phyloP scores from a whole-genome alignment of 2,113 vertebrate species.

The Phoxinus phoxinus region DNA sequence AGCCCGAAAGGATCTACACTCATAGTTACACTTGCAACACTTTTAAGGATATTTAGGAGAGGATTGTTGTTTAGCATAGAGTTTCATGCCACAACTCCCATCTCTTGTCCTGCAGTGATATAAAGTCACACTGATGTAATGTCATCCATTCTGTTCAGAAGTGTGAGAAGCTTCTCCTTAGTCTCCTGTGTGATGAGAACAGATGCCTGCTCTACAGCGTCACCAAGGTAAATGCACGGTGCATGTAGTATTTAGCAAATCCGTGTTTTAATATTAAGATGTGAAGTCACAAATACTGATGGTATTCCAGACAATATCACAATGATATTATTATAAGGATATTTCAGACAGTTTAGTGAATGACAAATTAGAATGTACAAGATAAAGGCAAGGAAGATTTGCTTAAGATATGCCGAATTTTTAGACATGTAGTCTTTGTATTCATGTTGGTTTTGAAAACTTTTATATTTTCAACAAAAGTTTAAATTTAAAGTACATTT shows the following conservation, averaged over 20 bases:
- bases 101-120: background rate
- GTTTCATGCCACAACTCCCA: background rate
- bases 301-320: background rate
- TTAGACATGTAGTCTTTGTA: background rate
- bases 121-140: background rate
- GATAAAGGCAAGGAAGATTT: background rate
- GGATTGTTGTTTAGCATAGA: background rate
- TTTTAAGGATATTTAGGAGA: background rate
- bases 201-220: constrained; percentile 43
- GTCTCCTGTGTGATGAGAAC: constrained; percentile 58
- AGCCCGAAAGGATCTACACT: background rate
- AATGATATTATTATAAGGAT: background rate
- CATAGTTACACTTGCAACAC: background rate
- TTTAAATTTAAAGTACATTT: background rate
- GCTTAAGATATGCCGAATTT: background rate
- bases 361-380: background rate
- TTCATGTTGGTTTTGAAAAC: background rate
- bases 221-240: constrained; percentile 38
- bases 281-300: background rate
- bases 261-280: background rate
- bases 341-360: background rate
- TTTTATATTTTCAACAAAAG: background rate
- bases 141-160: constrained; percentile 52
- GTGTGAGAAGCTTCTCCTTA: constrained; percentile 65
- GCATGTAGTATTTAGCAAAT: background rate